Evolutionary conservation across 2,888 invertebrate species (phyloP).

Genomic region (Rotaria magnacalcarata): DNA sequence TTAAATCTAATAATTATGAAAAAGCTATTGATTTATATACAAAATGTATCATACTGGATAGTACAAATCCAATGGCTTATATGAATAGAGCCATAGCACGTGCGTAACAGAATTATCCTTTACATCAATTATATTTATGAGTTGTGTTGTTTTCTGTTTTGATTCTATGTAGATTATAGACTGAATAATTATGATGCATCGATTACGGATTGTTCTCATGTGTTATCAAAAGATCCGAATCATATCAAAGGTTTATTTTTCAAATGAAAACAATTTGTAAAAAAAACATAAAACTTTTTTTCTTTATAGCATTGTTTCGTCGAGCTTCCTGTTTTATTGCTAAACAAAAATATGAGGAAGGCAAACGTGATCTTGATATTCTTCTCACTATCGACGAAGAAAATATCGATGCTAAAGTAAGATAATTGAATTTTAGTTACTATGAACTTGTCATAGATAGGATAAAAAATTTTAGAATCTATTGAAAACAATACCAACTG

Average conservation of each 20-base stretch:
- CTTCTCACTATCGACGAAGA: background rate
- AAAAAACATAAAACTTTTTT: background rate
- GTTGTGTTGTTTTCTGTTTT: background rate
- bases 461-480: background rate
- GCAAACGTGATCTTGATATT: background rate
- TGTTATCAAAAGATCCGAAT: background rate
- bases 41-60: background rate
- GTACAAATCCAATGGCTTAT: background rate
- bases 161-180: background rate
- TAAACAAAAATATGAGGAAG: conserved; percentile 16
- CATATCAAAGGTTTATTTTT: conserved; percentile 19
- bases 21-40: background rate
- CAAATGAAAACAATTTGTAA: background rate
- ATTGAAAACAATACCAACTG: background rate
- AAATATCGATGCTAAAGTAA: background rate
- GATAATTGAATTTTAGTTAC: background rate
- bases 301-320: background rate
- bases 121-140: background rate
- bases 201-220: background rate
- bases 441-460: background rate
- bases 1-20: background rate
- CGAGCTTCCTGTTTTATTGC: background rate
- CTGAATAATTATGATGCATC: background rate
- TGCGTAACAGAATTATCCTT: background rate
- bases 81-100: background rate